Evolutionary conservation across 2,888 invertebrate genomes (phyloP).

Genomic region (Diaperis boleti): DNA sequence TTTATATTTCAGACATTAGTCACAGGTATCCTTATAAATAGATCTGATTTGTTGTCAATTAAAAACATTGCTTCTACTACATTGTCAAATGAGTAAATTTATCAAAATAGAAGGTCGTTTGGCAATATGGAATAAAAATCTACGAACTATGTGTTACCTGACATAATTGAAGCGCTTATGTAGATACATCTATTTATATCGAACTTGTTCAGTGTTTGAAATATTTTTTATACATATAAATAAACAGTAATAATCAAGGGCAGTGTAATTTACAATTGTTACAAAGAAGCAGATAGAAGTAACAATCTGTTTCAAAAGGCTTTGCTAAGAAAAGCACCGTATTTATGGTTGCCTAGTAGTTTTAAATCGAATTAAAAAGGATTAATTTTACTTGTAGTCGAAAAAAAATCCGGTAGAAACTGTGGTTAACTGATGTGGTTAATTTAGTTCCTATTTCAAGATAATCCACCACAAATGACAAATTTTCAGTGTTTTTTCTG

Average conservation of each 20-base stretch:
- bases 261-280: constrained; percentile 2
- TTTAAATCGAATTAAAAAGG: not conserved
- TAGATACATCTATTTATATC: constrained; percentile 39
- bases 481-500: no score
- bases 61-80: no score
- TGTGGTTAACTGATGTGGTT: not conserved
- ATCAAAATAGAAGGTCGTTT: no score
- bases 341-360: constrained; percentile 23
- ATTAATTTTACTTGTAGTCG: not conserved
- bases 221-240: constrained; percentile 42
- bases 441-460: no score
- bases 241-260: constrained; percentile 42
- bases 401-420: not conserved
- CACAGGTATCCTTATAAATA: no score
- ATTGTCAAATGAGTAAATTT: no score
- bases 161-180: constrained; percentile 24
- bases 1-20: no score
- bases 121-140: not conserved
- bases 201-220: constrained; percentile 44
- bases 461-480: no score
- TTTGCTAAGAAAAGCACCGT: constrained; percentile 1
- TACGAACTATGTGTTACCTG: constrained; percentile 17
- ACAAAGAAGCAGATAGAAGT: no score
- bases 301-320: not conserved
- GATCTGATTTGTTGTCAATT: no score